Evolutionary conservation across 1,140 invertebrate species (phyloP).

Genomic region (Diprion similis): DNA sequence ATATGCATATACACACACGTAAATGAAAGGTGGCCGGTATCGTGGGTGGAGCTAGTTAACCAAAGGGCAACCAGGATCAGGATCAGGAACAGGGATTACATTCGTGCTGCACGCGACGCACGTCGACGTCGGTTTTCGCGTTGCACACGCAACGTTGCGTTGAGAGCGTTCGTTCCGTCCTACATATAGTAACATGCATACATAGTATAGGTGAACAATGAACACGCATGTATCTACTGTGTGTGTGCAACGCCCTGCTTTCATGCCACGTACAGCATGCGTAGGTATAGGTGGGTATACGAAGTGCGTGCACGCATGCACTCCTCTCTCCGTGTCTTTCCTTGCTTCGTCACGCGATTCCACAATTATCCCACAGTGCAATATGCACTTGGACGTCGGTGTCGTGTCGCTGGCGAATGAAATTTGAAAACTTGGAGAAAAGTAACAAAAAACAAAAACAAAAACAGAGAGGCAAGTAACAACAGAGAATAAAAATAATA

Average conservation of each 20-base stretch:
- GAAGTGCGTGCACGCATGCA: neutral
- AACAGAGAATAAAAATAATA: neutral
- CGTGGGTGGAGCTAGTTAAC: conserved; percentile 4
- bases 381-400: conserved; percentile 5
- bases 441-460: neutral
- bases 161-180: conserved; percentile 1
- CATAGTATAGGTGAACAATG: too few relatives aligned
- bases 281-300: too few relatives aligned
- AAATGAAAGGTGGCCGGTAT: neutral
- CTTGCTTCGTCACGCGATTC: neutral
- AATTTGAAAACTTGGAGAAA: neutral
- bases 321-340: neutral
- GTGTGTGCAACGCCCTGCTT: neutral
- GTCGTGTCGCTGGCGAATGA: neutral
- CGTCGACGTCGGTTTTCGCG: neutral
- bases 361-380: conserved; percentile 3
- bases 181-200: neutral
- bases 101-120: neutral
- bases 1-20: too few relatives aligned
- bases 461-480: neutral
- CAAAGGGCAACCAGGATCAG: conserved; percentile 6
- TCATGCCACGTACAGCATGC: neutral
- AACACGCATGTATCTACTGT: too few relatives aligned
- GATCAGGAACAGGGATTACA: neutral
- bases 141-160: neutral